phyloP scores from a whole-genome alignment of 1,140 invertebrate genomes.

The Stegodyphus dumicola region DNA sequence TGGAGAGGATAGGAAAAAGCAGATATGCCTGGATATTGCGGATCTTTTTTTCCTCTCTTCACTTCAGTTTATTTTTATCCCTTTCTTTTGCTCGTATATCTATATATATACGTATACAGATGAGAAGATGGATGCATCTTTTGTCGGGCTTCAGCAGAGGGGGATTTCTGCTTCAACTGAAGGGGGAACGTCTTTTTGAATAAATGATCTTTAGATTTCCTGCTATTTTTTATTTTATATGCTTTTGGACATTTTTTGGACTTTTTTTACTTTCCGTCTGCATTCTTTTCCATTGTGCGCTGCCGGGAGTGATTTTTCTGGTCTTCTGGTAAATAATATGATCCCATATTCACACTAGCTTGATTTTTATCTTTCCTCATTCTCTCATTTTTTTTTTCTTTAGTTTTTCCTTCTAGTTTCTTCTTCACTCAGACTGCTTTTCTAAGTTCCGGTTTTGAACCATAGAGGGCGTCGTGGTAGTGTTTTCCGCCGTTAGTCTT shows the following conservation, averaged over 20 bases:
- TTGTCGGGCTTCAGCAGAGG: neutral
- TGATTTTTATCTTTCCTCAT: slow-evolving; percentile 19
- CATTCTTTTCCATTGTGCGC: neutral
- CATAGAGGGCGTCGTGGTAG: too few species aligned
- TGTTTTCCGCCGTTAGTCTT: too few species aligned
- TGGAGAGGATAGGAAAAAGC: too few species aligned
- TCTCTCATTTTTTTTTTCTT: too few species aligned
- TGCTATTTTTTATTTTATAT: neutral
- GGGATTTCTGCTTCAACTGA: neutral
- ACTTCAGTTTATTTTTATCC: slow-evolving; percentile 9
- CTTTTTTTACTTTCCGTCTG: neutral
- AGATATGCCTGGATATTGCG: too few species aligned
- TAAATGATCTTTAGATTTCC: slow-evolving; percentile 34
- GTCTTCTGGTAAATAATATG: slow-evolving; percentile 20
- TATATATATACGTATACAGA: neutral
- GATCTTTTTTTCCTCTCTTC: neutral
- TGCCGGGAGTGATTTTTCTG: slow-evolving; percentile 19
- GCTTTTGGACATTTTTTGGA: slow-evolving; percentile 6
- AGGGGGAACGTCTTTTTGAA: slow-evolving; percentile 7
- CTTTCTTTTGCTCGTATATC: neutral
- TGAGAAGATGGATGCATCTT: too few species aligned
- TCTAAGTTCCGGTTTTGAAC: too few species aligned
- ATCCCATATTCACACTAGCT: slow-evolving; percentile 29
- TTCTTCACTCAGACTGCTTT: too few species aligned
- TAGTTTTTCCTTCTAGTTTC: too few species aligned